These are phyloP conservation scores for Anser cygnoides DNA, from an alignment of 2,113 vertebrate genomes.

Conservation along the genomic window DNA sequence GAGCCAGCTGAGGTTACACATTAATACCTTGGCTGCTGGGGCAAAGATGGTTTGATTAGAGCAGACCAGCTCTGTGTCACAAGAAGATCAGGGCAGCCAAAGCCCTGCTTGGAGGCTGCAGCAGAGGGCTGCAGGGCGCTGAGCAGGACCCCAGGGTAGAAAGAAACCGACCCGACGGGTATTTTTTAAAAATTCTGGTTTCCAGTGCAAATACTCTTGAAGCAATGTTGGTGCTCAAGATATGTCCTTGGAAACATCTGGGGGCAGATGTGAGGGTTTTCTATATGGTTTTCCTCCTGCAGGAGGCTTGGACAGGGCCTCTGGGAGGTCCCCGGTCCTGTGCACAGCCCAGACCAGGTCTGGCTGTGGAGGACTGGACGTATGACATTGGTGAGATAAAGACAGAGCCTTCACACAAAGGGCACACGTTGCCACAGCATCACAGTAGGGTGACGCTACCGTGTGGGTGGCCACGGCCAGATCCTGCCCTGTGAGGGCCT, in stretches of 20 bases:
- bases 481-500: not conserved
- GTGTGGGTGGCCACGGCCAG: not conserved
- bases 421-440: rapidly evolving
- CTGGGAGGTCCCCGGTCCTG: not conserved
- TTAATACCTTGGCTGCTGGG: not conserved
- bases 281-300: not conserved
- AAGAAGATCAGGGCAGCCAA: not conserved
- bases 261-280: not conserved
- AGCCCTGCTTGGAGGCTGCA: rapidly evolving
- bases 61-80: not conserved
- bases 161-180: not conserved
- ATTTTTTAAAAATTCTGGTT: not conserved
- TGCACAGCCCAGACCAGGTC: not conserved
- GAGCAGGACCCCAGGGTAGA: not conserved
- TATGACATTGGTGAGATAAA: not conserved
- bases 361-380: not conserved
- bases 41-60: not conserved
- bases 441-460: not conserved
- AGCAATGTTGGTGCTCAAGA: not conserved
- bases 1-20: not conserved
- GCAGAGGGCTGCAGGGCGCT: not conserved
- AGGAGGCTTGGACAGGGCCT: not conserved
- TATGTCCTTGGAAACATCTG: not conserved
- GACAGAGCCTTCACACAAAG: not conserved
- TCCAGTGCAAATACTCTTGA: not conserved